These are phyloP conservation scores for Sitophilus oryzae DNA, from an alignment of 1,140 invertebrate species.

Conservation along the genomic window DNA sequence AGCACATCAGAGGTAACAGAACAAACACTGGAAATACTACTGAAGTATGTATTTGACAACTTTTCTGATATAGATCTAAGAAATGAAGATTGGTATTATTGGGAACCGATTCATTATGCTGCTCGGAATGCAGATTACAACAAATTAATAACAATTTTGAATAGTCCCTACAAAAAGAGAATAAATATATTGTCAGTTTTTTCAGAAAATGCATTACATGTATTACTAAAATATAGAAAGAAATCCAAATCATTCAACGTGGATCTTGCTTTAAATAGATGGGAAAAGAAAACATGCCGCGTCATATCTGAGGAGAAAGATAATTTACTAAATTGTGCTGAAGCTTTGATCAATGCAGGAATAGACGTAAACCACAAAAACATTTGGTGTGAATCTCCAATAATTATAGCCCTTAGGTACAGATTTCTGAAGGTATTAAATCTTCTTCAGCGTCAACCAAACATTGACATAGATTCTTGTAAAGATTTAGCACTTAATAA, in stretches of 20 bases:
- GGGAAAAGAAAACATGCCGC: conserved; percentile 14
- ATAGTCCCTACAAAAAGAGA: conserved; percentile 1
- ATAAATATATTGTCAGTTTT: conserved; percentile 21
- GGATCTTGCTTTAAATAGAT: conserved; percentile 22
- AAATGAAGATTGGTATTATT: conserved; percentile 23
- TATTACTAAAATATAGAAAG: conserved; percentile 23
- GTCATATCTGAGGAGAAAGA: conserved; percentile 19
- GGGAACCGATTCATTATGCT: conserved; percentile 29
- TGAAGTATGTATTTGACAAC: neutral
- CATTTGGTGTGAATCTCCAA: conserved; percentile 28
- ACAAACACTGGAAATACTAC: conserved; percentile 2
- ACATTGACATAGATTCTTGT: conserved; percentile 24
- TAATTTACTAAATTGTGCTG: conserved; percentile 20
- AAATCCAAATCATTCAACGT: conserved; percentile 14
- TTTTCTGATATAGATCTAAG: conserved; percentile 5
- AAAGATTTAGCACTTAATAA: conserved; percentile 7
- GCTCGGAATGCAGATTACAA: conserved; percentile 8
- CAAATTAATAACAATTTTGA: conserved; percentile 14
- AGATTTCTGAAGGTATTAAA: conserved; percentile 17
- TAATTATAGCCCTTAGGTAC: conserved; percentile 25
- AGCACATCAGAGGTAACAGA: neutral
- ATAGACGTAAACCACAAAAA: conserved; percentile 28
- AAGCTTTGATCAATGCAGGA: conserved; percentile 20
- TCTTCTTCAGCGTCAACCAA: conserved; percentile 7
- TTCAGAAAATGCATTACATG: conserved; percentile 30